Base-by-base conservation (phyloP, 2,797 vertebrate genomes). In the Gymnoscopelus braueri region DNA sequence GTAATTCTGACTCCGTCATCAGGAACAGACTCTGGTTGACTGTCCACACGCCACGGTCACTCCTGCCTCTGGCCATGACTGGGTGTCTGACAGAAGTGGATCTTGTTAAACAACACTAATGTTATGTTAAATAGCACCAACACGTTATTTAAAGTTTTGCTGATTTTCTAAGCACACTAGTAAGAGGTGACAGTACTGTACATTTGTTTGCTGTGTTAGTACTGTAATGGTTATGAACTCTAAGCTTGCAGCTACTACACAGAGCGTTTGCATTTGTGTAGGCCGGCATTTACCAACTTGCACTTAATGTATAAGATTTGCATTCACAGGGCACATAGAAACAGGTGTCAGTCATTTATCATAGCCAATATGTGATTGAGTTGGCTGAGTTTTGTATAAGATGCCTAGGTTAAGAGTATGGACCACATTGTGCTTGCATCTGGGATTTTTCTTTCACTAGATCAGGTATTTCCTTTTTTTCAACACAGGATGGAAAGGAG, bases 311-410 rank as follows among this genome's bases (percentile, higher is more conserved):
- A 52, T 52, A 19, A 52, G 15, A 39, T 23, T 60, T 65, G 11
- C 39, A 19, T 61, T 74, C 49, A 63, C 67, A 39, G 29, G 70
- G 78, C 79, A 83, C 77, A 84, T 71, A 71, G 55, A 1, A 65
- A 47, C 47, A 6, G 19, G 15, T 67, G 39, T 77, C 8, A 3
- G 32, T 64, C 70, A 29, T 51, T 62, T 58, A 12, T 55, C 54
- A n/a, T 15, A 56, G 78, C 66, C 68, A 63, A 66, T 63, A 68
- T 35, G 13, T 65, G 55, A 72, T 47, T 57, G 51, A 71, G 48
- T 67, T 65, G 55, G 69, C 39, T 57, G 51, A 71, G 48, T 67
- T 39, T 54, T 47, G 2, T 57, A 54, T 23, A 60, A 44, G 4
- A 60, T 59, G 32, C 32, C 32, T 35, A 14, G 10, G 35, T 10